Base-by-base conservation (phyloP, 2,888 invertebrate species). In the Hemaris fuciformis region DNA sequence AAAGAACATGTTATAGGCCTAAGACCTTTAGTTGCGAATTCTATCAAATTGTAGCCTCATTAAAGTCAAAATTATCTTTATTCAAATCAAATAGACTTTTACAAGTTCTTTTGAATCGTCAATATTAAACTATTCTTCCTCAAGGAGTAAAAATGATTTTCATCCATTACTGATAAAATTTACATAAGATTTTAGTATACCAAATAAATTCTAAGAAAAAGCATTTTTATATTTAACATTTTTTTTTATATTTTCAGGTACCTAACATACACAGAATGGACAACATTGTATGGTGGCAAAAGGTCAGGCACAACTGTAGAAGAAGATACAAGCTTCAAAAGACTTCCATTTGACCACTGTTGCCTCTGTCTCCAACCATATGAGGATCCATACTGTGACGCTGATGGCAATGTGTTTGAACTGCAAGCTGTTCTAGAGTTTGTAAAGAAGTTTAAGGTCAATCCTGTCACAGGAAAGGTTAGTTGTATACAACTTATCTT, bases 331-430 rank as follows among this genome's bases (percentile, higher is more conserved):
- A 95, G 96, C 67, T 99, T 99, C 81, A 95, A 97, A 75, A 94
- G 99, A 61, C 93, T 99, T 7, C 99, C 99, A 0, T 98, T 95
- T 79, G 96, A 97, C 83, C 98, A 98, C 81, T 99, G 99, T 83
- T 97, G 97, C 72, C 91, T 99, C 31, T 97, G 97, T 18, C 93
- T 99, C 68, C 96, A 97, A 77, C 99, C 98, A 0, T 99, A 97
- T 81, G 96, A 97, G 67, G 95, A 96, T 79, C 99, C 99, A 0
- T 97, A 97, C 73, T 97, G 98, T 80, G 98, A 99, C 75, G 85
- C 90, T 13, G 95, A 98, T 69, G 99, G 99, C 8, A 97, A 98
- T 81, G 94, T 99, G 43, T 99, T 98, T 84, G 99, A 99, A 82
- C 87, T 99, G 27, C 95, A 97, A 89, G 95, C 97, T 7, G 94